These are phyloP conservation scores for Ctenomys sociabilis DNA, from an alignment of 2,113 vertebrate species.

Conservation along the genomic window DNA sequence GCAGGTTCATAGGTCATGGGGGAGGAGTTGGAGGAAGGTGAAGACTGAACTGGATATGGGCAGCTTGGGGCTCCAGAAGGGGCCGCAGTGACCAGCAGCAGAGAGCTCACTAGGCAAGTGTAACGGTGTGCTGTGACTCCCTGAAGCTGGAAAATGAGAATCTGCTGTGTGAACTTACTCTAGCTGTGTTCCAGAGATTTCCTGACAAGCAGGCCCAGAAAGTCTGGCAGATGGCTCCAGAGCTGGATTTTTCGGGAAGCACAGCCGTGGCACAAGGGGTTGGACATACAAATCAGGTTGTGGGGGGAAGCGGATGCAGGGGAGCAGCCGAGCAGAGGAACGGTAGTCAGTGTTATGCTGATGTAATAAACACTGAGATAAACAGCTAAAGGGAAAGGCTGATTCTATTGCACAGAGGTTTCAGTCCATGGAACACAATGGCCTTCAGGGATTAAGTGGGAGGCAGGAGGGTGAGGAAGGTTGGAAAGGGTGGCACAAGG, in stretches of 20 bases:
- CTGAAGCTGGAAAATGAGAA: not conserved
- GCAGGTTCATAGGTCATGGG: not conserved
- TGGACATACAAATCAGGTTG: fast-evolving
- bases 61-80: not conserved
- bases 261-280: fast-evolving
- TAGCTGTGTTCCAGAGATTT: not conserved
- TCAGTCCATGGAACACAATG: not conserved
- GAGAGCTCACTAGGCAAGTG: not conserved
- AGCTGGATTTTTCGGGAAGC: not conserved
- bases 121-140: fast-evolving
- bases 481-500: fast-evolving
- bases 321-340: fast-evolving
- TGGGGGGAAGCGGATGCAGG: not conserved
- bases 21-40: not conserved
- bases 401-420: not conserved
- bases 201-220: not conserved
- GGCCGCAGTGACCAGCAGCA: fast-evolving
- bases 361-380: not conserved
- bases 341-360: not conserved
- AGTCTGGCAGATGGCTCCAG: not conserved
- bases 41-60: fast-evolving
- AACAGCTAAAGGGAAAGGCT: not conserved
- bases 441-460: not conserved
- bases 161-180: not conserved
- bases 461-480: not conserved